Percentiles rank a stretch among this genome's conserved stretches.
Conservation (phyloP, 1,140 invertebrate genomes). For the Trichonephila clavata region DNA sequence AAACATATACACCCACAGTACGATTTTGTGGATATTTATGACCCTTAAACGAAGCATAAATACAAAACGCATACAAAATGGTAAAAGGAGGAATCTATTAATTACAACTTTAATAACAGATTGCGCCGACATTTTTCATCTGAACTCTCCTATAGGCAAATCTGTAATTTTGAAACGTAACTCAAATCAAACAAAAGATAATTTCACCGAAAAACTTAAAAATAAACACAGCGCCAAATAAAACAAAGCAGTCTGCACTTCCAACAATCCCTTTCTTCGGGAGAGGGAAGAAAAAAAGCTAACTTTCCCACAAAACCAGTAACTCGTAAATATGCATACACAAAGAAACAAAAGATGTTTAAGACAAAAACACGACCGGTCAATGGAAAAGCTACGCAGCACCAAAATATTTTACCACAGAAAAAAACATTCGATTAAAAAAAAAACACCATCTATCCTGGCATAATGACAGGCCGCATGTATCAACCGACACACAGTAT, state of each 20-base stretch:
- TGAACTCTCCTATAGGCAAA: not conserved
- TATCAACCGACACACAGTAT: not conserved
- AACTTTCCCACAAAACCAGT: not conserved
- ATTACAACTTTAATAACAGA: too few relatives aligned
- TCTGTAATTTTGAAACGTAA: not conserved
- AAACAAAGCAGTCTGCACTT: not conserved
- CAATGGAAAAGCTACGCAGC: not conserved
- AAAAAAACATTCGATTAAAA: not conserved
- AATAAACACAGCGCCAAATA: not conserved
- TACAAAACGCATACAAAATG: too few relatives aligned
- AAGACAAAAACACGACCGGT: not conserved
- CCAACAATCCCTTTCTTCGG: not conserved
- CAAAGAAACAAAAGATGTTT: not conserved
- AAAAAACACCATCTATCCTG: not conserved
- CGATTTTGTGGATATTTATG: too few relatives aligned
- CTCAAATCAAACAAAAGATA: not conserved
- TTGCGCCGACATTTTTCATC: too few relatives aligned
- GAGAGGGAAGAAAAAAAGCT: not conserved
- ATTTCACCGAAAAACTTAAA: not conserved
- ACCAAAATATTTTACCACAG: too few relatives aligned
- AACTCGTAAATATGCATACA: not conserved
- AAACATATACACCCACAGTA: too few relatives aligned
- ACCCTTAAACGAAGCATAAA: too few relatives aligned
- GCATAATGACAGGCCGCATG: not conserved
- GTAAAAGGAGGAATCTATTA: too few relatives aligned